Conservation (phyloP, 2,797 vertebrate species). For the Myotis daubentonii region DNA sequence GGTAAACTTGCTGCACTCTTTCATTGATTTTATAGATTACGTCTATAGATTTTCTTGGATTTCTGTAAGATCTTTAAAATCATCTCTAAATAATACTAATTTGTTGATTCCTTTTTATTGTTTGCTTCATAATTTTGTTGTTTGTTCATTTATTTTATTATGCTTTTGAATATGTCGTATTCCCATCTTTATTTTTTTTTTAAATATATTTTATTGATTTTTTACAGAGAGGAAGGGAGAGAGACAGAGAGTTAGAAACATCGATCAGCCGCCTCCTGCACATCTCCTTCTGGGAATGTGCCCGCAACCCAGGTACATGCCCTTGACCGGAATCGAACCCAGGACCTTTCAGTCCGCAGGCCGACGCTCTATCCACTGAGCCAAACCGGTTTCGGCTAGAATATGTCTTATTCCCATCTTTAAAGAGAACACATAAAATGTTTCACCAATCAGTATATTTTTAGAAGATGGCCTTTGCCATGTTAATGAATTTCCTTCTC, state of each 20-base stretch:
- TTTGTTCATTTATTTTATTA: not conserved
- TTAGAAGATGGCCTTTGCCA: not conserved
- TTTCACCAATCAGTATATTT: not conserved
- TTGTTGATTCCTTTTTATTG: conserved; percentile 10
- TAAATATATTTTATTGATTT: no score
- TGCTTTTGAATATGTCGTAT: not conserved
- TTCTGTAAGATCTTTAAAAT: not conserved
- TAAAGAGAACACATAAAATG: not conserved
- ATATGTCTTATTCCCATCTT: not conserved
- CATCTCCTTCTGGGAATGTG: no score
- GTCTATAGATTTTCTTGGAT: not conserved
- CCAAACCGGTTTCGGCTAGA: no score
- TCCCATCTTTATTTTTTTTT: not conserved
- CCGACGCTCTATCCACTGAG: no score
- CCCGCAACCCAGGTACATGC: no score
- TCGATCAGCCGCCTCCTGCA: no score
- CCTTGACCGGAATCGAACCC: no score
- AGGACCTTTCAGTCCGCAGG: no score
- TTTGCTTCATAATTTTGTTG: not conserved
- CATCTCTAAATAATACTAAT: not conserved
- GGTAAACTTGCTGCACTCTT: not conserved
- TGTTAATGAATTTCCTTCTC: not conserved
- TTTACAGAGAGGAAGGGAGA: no score
- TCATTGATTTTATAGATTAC: not conserved
- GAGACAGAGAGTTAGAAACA: no score